phyloP scores from a whole-genome alignment of 2,113 vertebrate species.

The Bombycilla garrulus region DNA sequence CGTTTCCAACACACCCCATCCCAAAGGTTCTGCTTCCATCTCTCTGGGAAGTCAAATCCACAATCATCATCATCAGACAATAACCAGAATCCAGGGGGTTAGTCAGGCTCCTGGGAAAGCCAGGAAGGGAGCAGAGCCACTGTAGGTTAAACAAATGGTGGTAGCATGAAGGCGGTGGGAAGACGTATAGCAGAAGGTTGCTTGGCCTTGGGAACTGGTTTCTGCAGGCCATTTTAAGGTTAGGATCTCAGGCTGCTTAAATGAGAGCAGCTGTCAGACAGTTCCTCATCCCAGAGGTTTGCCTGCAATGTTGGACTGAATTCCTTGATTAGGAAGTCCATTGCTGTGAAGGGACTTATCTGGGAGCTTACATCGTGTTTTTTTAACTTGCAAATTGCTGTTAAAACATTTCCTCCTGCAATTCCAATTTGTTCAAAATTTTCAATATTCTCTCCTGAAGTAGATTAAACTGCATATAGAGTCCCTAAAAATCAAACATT shows the following conservation, averaged over 20 bases:
- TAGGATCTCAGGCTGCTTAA: not conserved
- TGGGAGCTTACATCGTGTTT: not conserved
- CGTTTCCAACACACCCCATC: not conserved
- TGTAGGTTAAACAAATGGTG: not conserved
- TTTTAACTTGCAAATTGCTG: conserved; percentile 50
- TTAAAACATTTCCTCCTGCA: conserved; percentile 27
- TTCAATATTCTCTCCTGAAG: conserved; percentile 40
- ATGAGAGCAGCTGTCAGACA: not conserved
- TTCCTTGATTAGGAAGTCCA: not conserved
- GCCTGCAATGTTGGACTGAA: not conserved
- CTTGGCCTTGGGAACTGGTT: not conserved
- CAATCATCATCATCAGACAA: accelerated
- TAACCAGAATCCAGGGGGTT: not conserved
- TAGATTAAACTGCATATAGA: conserved; percentile 12
- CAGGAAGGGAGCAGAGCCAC: not conserved
- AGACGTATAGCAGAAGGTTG: accelerated
- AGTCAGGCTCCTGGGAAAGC: not conserved
- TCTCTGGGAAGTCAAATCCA: not conserved
- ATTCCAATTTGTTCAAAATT: conserved; percentile 47
- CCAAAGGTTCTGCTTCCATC: not conserved
- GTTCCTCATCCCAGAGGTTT: not conserved
- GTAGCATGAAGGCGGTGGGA: not conserved
- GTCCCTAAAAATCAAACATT: conserved; percentile 58
- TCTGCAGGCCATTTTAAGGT: not conserved
- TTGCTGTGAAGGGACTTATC: not conserved